Base-by-base conservation (phyloP, 2,888 invertebrate genomes). In the Pollenia labialis region DNA sequence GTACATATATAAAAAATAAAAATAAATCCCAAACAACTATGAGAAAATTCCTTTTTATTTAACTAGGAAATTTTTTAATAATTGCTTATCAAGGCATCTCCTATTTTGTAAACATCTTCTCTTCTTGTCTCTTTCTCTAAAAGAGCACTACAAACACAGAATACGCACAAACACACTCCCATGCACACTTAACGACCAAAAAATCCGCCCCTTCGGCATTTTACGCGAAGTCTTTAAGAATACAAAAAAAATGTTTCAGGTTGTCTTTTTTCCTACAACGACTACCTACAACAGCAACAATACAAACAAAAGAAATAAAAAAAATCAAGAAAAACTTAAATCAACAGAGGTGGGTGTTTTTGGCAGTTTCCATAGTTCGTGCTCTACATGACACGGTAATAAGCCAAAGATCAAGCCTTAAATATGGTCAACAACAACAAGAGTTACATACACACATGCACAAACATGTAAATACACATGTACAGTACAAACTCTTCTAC, bases 311-410 rank as follows among this genome's bases (percentile, higher is more conserved):
- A 56, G 18, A 14, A 79, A 68, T 16, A 54, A 6, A 72, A 48
- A 9, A 56, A 18, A 9, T 14, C 9, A 50, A 40, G 32, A 11
- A 40, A 68, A 18, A 14, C 32, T 32, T 32, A 64, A 58, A 56
- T 18, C 42, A 75, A 74, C n/a, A 60, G 83, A 58, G 81, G 83
- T 81, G 76, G 77, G 69, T 84, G 85, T 75, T 75, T 69, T 84
- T 83, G 77, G 79, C 71, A 76, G 83, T 84, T 85, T 69, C 75
- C 79, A 84, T 74, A 86, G 84, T 85, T 85, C 89, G 90, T 90
- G 89, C 91, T 90, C 89, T 90, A 89, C 90, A 90, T 90, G 90
- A 91, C 91, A 91, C 90, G 90, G 90, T 91, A 91, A 91, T 91
- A 91, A 91, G 91, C 90, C 90, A 91, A 91, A 92, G 91, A 91